Conservation (phyloP, 2,113 vertebrate species). For the Hypanus sabinus region DNA sequence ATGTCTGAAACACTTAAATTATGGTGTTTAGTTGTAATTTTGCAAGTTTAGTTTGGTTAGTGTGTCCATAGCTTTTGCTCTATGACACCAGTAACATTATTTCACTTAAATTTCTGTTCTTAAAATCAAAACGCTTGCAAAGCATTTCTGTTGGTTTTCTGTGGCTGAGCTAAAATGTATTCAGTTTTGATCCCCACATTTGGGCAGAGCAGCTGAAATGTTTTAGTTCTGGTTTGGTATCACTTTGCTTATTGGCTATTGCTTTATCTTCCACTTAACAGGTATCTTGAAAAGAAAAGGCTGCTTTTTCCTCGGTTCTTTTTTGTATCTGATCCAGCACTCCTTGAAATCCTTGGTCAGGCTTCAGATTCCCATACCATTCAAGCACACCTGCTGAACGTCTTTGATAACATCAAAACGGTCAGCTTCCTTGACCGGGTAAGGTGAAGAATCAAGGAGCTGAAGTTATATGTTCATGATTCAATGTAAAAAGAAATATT, state of each 20-base stretch:
- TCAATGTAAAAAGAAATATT: not conserved
- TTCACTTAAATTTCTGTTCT: not conserved
- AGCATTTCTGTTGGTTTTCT: not conserved
- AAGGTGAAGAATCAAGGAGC: conserved; percentile 4
- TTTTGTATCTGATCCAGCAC: conserved; percentile 89
- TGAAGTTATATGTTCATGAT: not conserved
- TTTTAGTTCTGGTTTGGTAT: not conserved
- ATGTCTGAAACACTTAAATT: not conserved
- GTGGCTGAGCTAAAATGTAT: not conserved
- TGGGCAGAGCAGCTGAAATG: not conserved
- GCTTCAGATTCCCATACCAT: conserved; percentile 91
- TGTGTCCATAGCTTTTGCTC: not conserved
- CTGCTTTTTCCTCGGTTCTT: conserved; percentile 91
- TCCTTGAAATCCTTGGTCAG: conserved; percentile 93
- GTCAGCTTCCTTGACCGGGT: conserved; percentile 87
- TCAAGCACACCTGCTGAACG: conserved; percentile 84
- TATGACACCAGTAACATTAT: not conserved
- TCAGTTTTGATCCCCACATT: not conserved
- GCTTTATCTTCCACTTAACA: conserved; percentile 44
- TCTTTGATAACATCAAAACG: conserved; percentile 90
- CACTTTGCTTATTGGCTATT: not conserved
- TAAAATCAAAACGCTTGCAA: not conserved
- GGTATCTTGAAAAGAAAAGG: conserved; percentile 92
- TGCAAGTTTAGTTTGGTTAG: not conserved
- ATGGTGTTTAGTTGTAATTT: not conserved